Base-by-base conservation (phyloP, 2,113 vertebrate genomes). In the Malurus cyaneus region DNA sequence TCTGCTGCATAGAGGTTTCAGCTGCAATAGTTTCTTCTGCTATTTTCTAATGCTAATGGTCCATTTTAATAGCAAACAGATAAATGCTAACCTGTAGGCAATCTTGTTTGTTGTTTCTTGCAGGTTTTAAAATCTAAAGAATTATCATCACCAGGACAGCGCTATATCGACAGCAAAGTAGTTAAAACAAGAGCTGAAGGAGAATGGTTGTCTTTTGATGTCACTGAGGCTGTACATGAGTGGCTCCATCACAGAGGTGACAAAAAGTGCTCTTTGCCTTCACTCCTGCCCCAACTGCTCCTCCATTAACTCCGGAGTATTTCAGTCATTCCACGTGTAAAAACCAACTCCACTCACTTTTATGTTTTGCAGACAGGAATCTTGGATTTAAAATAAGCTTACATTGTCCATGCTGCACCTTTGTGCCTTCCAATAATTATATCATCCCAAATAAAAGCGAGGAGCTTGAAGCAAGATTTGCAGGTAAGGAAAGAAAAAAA, bases 401-500 rank as follows among this genome's bases (percentile, higher is more conserved):
- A 86, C 99, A 99, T 94, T 99, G 99, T 97, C 99, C 99, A 0
- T 99, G 99, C 97, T 99, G 99, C 92, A 99, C 99, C 71, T 99
- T 99, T 6, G 96, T 99, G 71, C 99, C 99, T 9, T 98, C 99
- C 80, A 99, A 99, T 96, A 99, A 99, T 98, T 99, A 99, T 96
- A 99, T 99, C 24, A 98, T 99, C 91, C 99, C 99, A 93, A 99
- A 99, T 97, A 99, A 99, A 98, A 99, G 98, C 20, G 99, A 99
- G 96, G 99, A 99, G 85, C 98, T 99, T 84, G 99, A 99, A 97
- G 98, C 99, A 79, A 98, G 99, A 94, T 99, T 99, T 97, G 99
- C 99, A 98, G 99, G 99, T 99, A 97, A 98, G 8, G 1, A 91
- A 54, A 77, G 25, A 41, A 93, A 86, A 86, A 74, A 80, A 1